Evolutionary conservation across 1,140 invertebrate genomes (phyloP), one percentile per base, ranked within the genome.

Genomic region (Atta cephalotes): DNA sequence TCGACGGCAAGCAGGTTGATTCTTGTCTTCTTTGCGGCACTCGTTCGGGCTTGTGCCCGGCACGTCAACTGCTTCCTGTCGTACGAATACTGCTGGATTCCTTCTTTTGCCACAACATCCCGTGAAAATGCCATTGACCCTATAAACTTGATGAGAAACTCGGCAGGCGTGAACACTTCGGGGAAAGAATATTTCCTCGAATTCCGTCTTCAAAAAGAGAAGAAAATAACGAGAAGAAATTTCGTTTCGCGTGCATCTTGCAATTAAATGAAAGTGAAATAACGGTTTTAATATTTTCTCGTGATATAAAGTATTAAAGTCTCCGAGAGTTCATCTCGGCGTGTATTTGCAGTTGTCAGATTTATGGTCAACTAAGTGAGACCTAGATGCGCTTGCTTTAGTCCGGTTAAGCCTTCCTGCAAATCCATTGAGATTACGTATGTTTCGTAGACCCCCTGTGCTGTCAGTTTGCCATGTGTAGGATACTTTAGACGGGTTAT

Each of bases 31-130:
- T 80, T 85, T 72, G 71, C 72, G 51, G 77, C 21, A 56, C 76
- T 25, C 84, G 72, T 86, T 74, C 81, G 86, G 84, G 65, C 85
- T 78, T 85, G 63, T 65, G 65, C 66, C n/a, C 39, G 66, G 66
- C 88, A 70, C 81, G 89, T 85, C 77, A 72, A 51, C 76, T 74
- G 77, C 86, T 91, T 92, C 91, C 90, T 88, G 89, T 90, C 80
- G 21, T 21, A 31, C n/a, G 85, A 71, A 77, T 87, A 68, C 81
- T 79, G 66, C 68, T 63, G 60, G 65, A 79, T 77, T 84, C 78
- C 66, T 88, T 84, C 72, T 60, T 68, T 65, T 18, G 5, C 56
- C 56, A 28, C 35, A 49, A 21, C 56, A 31, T 68, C 21, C 35
- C 62, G 65, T 45, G 77, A 51, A 80, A 81, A 79, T 81, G 68